These are phyloP conservation scores for Lepas anatifera DNA, from an alignment of 2,888 invertebrate species.

Conservation along the genomic window DNA sequence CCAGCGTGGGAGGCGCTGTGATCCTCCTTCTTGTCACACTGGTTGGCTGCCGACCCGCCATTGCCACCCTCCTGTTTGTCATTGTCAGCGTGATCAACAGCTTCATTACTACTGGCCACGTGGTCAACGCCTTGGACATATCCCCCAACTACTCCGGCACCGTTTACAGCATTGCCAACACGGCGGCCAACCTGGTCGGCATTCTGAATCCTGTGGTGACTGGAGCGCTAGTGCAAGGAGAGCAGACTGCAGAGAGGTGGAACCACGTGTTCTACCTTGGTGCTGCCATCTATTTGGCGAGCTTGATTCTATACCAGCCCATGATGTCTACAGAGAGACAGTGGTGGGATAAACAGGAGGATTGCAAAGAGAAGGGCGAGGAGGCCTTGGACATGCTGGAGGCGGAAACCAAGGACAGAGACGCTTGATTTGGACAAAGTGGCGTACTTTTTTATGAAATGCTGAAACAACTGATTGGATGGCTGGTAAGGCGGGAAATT, in stretches of 20 bases:
- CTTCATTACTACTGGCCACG: neutral
- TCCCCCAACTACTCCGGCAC: neutral
- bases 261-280: slow-evolving; percentile 6
- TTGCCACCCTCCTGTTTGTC: neutral
- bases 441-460: too few relatives aligned
- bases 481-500: too few relatives aligned
- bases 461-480: too few relatives aligned
- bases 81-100: neutral
- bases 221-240: neutral
- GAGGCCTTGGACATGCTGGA: too few relatives aligned
- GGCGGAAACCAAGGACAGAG: too few relatives aligned
- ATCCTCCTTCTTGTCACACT: neutral
- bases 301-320: neutral
- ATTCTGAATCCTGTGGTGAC: neutral
- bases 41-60: neutral
- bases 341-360: neutral
- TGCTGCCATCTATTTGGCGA: neutral
- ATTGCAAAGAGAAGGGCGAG: neutral
- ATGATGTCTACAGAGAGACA: neutral
- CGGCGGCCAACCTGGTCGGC: neutral
- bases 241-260: neutral
- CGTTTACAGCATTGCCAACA: neutral
- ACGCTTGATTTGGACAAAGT: too few relatives aligned
- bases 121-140: slow-evolving; percentile 7
- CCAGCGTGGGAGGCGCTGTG: neutral